phyloP scores from a whole-genome alignment of 64 coral and sea anemone species.

The Montipora sp. region DNA sequence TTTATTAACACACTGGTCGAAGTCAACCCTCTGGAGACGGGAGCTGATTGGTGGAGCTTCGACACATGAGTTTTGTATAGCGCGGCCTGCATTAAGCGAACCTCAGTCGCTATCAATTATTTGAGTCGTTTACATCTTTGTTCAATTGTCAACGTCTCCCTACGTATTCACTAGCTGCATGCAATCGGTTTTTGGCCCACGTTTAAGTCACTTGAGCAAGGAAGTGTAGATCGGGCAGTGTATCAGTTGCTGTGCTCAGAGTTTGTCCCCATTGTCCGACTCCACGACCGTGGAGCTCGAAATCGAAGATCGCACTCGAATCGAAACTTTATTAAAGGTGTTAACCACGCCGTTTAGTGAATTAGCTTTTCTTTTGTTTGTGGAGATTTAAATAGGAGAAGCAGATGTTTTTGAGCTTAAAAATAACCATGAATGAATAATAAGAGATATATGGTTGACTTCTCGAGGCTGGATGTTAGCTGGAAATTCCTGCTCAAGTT shows the following conservation, averaged over 20 bases:
- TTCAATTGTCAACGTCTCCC: conserved; percentile 95
- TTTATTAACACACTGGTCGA: conserved; percentile 85
- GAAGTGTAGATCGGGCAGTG: neutral
- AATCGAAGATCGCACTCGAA: conserved; percentile 35
- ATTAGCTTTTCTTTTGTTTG: conserved; percentile 99
- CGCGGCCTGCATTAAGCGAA: conserved; percentile 72
- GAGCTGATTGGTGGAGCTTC: conserved; percentile 73
- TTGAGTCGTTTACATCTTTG: conserved; percentile 84
- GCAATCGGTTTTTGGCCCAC: conserved; percentile 61
- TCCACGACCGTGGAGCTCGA: conserved; percentile 12
- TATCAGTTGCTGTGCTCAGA: neutral
- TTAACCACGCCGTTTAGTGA: conserved; percentile 97
- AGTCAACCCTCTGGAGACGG: conserved; percentile 80
- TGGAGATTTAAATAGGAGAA: conserved; percentile 99
- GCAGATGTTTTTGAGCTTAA: conserved; percentile 99
- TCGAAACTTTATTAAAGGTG: conserved; percentile 90
- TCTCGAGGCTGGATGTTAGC: conserved; percentile 15
- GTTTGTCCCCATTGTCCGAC: conserved; percentile 7
- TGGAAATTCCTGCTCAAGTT: conserved; percentile 14
- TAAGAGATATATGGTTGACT: conserved; percentile 65
- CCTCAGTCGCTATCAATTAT: conserved; percentile 88
- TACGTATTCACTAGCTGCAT: conserved; percentile 81
- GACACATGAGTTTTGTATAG: conserved; percentile 88
- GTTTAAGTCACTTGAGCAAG: neutral
- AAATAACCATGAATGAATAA: conserved; percentile 99